phyloP scores from a whole-genome alignment of 2,113 vertebrate species.

The Todiramphus saurophagus region DNA sequence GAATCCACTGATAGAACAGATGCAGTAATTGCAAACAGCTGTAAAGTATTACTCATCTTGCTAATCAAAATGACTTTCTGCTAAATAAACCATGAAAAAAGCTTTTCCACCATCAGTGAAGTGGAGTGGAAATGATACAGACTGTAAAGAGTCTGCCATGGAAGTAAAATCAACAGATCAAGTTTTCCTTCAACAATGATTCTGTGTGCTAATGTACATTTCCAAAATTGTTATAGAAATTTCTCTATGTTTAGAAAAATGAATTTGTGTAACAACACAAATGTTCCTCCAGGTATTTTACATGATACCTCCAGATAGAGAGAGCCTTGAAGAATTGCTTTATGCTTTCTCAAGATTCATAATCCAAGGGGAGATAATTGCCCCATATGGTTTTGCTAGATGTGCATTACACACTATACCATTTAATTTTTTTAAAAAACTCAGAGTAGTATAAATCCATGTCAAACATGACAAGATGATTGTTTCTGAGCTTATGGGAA shows the following conservation, averaged over 20 bases:
- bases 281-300: conserved; percentile 49
- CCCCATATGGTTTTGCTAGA: not conserved
- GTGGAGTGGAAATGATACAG: conserved; percentile 87
- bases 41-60: conserved; percentile 90
- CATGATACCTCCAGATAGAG: conserved; percentile 17
- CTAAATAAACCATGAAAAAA: conserved; percentile 99
- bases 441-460: not conserved
- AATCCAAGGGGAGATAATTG: conserved; percentile 33
- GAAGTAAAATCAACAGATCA: conserved; percentile 90
- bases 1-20: conserved; percentile 85
- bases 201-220: conserved; percentile 64
- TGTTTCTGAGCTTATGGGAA: not conserved
- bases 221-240: conserved; percentile 69
- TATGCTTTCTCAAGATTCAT: conserved; percentile 20
- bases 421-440: not conserved
- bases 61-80: conserved; percentile 97
- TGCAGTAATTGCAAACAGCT: conserved; percentile 90
- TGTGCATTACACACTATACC: not conserved
- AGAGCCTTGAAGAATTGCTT: conserved; percentile 28
- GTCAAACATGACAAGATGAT: not conserved
- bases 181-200: conserved; percentile 75
- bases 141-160: conserved; percentile 74
- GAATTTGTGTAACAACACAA: conserved; percentile 28
- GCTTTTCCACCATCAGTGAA: conserved; percentile 88
- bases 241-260: conserved; percentile 57